phyloP scores from a whole-genome alignment of 2,113 vertebrate species.

The Pseudorhombus dupliciocellatus region DNA sequence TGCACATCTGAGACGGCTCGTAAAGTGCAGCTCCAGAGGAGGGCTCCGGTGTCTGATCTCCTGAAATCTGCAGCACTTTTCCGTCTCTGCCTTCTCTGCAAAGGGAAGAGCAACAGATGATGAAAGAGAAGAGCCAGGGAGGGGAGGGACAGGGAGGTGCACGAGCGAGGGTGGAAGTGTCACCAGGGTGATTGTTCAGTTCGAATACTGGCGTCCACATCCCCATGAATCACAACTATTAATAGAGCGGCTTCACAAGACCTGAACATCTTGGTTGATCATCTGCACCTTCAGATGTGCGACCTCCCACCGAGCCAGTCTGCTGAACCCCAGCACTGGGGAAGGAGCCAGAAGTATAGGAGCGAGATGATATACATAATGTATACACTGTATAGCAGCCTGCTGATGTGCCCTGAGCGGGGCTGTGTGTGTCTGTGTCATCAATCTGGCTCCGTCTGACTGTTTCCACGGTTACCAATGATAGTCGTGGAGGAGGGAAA shows the following conservation, averaged over 20 bases:
- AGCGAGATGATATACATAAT: constrained; percentile 39
- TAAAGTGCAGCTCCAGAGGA: background rate
- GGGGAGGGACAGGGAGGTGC: constrained; percentile 26
- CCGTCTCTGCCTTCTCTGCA: constrained; percentile 22
- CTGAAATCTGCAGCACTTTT: constrained; percentile 15
- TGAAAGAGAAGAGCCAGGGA: background rate
- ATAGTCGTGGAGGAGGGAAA: constrained; percentile 64
- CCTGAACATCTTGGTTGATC: constrained; percentile 21
- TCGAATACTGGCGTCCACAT: constrained; percentile 36
- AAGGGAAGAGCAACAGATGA: constrained; percentile 33
- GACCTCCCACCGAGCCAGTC: constrained; percentile 23
- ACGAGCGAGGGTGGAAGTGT: constrained; percentile 32
- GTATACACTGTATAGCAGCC: constrained; percentile 33
- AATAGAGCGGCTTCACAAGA: constrained; percentile 25
- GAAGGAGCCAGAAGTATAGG: constrained; percentile 17
- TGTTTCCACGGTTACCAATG: constrained; percentile 72
- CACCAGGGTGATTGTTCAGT: constrained; percentile 48
- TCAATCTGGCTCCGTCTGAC: constrained; percentile 52
- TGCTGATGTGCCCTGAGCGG: constrained; percentile 45
- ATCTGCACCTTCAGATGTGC: constrained; percentile 22
- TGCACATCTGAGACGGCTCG: background rate
- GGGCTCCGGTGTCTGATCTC: constrained; percentile 11
- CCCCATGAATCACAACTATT: constrained; percentile 34
- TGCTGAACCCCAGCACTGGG: constrained; percentile 18
- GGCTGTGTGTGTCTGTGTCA: constrained; percentile 45